A percentile compares a stretch with the other conserved stretches of the same genome.
These are phyloP conservation scores for Tipula unca DNA, from an alignment of 2,888 invertebrate species.

Conservation along the genomic window DNA sequence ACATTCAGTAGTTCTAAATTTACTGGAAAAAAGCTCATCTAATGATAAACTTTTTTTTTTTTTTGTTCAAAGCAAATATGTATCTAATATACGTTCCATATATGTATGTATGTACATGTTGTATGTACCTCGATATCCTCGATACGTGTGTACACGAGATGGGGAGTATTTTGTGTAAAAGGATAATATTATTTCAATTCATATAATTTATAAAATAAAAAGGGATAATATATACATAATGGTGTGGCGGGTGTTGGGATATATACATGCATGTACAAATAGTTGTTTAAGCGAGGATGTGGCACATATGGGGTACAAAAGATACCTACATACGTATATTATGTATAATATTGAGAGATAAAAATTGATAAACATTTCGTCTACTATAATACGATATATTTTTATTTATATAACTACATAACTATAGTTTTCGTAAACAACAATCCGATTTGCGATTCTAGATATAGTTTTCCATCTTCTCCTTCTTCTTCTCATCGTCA, in stretches of 20 bases:
- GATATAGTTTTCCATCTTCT: neutral
- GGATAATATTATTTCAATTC: neutral
- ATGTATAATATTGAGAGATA: neutral
- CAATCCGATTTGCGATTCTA: neutral
- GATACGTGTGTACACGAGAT: neutral
- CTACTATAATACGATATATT: too few species aligned
- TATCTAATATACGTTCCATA: neutral
- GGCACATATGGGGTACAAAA: neutral
- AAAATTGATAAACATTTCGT: neutral
- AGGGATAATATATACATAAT: conserved; percentile 1
- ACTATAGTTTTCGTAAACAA: neutral
- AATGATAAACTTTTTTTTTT: neutral
- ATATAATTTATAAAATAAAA: neutral
- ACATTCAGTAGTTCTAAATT: conserved; percentile 8
- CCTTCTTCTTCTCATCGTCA: neutral
- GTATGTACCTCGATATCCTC: too few species aligned
- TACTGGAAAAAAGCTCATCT: conserved; percentile 9
- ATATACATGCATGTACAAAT: neutral
- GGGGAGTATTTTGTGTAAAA: neutral
- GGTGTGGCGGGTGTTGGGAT: neutral
- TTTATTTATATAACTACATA: neutral
- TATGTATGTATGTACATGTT: neutral
- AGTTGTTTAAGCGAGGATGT: neutral
- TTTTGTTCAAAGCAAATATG: neutral
- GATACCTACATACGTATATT: neutral